These are phyloP conservation scores for Chrysotoxum bicinctum DNA, from an alignment of 2,888 invertebrate genomes.

Conservation along the genomic window DNA sequence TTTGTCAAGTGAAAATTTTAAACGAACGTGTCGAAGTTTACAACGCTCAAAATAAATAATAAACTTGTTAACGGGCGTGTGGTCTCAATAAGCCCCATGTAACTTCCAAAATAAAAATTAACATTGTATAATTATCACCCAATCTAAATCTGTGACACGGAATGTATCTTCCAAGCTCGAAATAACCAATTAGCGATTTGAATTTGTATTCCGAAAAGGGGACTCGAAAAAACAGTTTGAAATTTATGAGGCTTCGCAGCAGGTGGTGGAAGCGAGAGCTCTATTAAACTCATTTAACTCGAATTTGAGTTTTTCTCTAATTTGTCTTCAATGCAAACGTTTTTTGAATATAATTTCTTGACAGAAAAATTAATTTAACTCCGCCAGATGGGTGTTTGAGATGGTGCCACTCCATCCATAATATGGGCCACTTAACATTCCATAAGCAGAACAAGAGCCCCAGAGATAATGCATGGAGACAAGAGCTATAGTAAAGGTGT, in stretches of 20 bases:
- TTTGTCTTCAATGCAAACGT: constrained; percentile 62
- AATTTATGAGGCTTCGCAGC: constrained; percentile 54
- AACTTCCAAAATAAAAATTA: constrained; percentile 44
- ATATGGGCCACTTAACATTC: constrained; percentile 68
- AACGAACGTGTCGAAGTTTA: constrained; percentile 56
- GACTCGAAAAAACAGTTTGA: constrained; percentile 36
- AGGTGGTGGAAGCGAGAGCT: constrained; percentile 60
- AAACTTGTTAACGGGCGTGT: constrained; percentile 27
- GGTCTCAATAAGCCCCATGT: constrained; percentile 10
- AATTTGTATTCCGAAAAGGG: constrained; percentile 55
- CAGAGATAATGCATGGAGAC: constrained; percentile 16
- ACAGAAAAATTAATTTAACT: not conserved
- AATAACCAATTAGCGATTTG: constrained; percentile 34
- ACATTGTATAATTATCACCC: constrained; percentile 58
- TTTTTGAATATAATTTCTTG: constrained; percentile 57
- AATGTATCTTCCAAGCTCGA: not conserved
- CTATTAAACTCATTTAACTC: constrained; percentile 68
- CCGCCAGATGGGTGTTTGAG: constrained; percentile 47
- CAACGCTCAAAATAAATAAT: constrained; percentile 23
- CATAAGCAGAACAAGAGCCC: constrained; percentile 57
- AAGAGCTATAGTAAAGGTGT: constrained; percentile 44
- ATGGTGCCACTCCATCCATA: constrained; percentile 26
- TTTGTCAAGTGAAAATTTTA: constrained; percentile 58
- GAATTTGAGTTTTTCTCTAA: constrained; percentile 68
- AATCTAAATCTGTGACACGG: constrained; percentile 10